Evolutionary conservation across 1,140 invertebrate species (phyloP).

Genomic region (Holcopasites calliopsidis): DNA sequence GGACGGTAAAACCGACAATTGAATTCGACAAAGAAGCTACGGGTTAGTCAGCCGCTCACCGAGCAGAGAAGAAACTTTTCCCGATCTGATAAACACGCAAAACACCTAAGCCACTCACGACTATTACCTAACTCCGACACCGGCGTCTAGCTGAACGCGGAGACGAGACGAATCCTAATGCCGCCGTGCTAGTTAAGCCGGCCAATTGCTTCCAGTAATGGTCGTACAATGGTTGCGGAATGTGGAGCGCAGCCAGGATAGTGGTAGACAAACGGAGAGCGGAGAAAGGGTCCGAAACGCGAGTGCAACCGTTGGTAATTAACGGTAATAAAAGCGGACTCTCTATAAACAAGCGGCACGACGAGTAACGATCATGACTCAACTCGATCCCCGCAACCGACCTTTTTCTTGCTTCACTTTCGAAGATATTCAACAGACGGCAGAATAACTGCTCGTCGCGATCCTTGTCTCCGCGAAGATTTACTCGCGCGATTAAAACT

Average conservation of each 20-base stretch:
- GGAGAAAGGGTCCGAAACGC: constrained; percentile 28
- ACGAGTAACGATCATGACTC: constrained; percentile 2
- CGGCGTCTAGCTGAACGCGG: neutral
- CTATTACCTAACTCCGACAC: constrained; percentile 32
- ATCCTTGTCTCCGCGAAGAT: neutral
- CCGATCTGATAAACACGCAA: constrained; percentile 5
- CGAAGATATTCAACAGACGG: constrained; percentile 28
- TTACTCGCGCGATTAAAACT: constrained; percentile 5
- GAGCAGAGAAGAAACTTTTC: constrained; percentile 1
- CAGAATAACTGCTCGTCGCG: neutral
- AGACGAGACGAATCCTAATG: constrained; percentile 37
- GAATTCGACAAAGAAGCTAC: no score
- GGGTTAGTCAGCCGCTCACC: neutral
- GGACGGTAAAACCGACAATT: no score
- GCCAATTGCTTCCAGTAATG: constrained; percentile 31
- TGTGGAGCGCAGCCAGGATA: neutral
- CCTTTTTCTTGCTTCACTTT: constrained; percentile 41
- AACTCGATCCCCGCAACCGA: constrained; percentile 18
- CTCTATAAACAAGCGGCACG: constrained; percentile 13
- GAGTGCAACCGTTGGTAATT: constrained; percentile 42
- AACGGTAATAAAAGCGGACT: constrained; percentile 47
- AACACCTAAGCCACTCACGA: neutral
- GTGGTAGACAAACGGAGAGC: neutral
- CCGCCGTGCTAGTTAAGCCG: constrained; percentile 9
- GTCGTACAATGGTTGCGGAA: constrained; percentile 29